A percentile compares a stretch with the other conserved stretches of the same genome.
Evolutionary conservation across 2,888 invertebrate genomes (phyloP).

Genomic region (Aporophyla nigra): DNA sequence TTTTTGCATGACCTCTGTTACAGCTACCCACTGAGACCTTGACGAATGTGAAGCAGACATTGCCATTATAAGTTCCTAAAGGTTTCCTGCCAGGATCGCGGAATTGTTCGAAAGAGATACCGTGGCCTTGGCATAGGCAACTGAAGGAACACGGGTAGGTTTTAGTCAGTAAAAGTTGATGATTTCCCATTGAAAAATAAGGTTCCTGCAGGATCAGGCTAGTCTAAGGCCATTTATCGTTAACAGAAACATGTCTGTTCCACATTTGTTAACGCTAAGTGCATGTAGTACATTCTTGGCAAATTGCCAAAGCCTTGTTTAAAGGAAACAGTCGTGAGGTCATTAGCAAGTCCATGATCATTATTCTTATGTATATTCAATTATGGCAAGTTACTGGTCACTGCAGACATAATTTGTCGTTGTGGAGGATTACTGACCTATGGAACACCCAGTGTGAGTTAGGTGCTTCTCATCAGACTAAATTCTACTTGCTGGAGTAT

Average conservation of each 20-base stretch:
- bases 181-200: no score
- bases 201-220: not conserved
- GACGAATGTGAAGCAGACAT: not conserved
- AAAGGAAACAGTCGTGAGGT: conserved; percentile 51
- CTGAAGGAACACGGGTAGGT: no score
- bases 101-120: no score
- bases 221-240: not conserved
- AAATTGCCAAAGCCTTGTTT: conserved; percentile 35
- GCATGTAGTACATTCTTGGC: conserved; percentile 20
- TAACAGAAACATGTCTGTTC: conserved; percentile 2
- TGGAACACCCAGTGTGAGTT: no score
- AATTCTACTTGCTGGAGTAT: not conserved
- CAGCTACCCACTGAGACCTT: not conserved
- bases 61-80: not conserved
- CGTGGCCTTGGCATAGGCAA: no score
- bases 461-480: not conserved
- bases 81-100: no score
- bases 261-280: conserved; percentile 28
- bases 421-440: not conserved
- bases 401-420: not conserved
- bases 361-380: conserved; percentile 27
- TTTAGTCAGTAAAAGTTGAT: no score
- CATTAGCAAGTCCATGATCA: conserved; percentile 35
- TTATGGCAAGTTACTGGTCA: not conserved
- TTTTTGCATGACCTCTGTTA: not conserved